Evolutionary conservation across 2,888 invertebrate genomes (phyloP), one percentile per base, ranked within the genome.

Genomic region (Anoncus sp.): DNA sequence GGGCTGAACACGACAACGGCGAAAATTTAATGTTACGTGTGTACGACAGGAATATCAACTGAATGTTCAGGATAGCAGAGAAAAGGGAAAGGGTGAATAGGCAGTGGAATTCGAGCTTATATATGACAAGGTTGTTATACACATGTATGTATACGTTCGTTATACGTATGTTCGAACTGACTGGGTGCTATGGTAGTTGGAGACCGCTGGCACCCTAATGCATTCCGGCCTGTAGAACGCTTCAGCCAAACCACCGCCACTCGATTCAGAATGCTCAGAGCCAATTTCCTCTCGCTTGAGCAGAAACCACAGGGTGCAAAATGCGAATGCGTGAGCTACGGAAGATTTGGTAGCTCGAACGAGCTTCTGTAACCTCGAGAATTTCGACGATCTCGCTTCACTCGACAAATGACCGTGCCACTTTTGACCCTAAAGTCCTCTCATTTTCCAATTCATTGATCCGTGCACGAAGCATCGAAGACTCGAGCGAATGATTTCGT

Each of bases 221-320:
- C 71, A 78, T 75, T 66, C 66, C 70, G 35, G 55, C 45, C 18
- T 27, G 75, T 27, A 66, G 45, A 62, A 71, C 43, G 47, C 20
- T n/a, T 45, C 22, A 71, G 62, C 55, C 22, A 24, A 43, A 49
- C 63, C 60, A 43, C 51, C 47, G 72, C 77, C 31, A 75, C 71
- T 74, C 74, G 77, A 74, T 74, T 74, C 38, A 51, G 70, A 70
- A 78, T 75, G 60, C 60, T 27, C 60, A 24, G 70, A 55, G 75
- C 78, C 71, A 78, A 78, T 78, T 78, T 71, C 65, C 73, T 55
- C 71, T 67, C 55, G 75, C 70, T 74, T 55, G 47, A 55, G 55
- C 55, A 38, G 57, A 59, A 72, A 45, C 43, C 63, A 45, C 55
- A 45, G 63, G 35, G 63, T 43, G 55, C 55, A 63, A 72, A 72